Percentiles rank a stretch among this genome's conserved stretches.
Conservation (phyloP, 1,140 invertebrate genomes). For the Apis laboriosa region DNA sequence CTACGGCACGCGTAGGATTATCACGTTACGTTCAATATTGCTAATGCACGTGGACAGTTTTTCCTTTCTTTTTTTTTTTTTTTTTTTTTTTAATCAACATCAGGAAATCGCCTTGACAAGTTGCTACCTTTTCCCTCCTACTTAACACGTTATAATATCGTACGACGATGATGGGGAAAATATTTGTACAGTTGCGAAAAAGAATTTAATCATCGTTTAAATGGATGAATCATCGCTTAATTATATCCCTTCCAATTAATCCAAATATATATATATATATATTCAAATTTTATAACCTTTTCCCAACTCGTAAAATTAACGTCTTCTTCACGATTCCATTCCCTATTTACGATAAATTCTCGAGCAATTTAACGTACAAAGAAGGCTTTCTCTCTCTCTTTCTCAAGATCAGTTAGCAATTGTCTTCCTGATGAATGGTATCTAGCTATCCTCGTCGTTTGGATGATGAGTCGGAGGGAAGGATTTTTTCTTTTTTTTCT, state of each 20-base stretch:
- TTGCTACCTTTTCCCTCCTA: neutral
- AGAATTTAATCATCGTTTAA: too few relatives aligned
- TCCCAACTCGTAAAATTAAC: too few relatives aligned
- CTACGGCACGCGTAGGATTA: constrained; percentile 24
- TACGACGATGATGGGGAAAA: neutral
- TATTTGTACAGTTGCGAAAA: neutral
- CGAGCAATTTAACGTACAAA: too few relatives aligned
- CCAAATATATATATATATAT: neutral
- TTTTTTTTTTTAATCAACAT: constrained; percentile 32
- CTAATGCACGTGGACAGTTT: constrained; percentile 26
- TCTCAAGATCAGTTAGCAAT: neutral
- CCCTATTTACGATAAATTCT: too few relatives aligned
- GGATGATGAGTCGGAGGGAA: neutral
- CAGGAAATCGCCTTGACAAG: neutral
- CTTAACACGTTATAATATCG: neutral
- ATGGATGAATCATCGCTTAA: too few relatives aligned
- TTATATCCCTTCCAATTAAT: neutral
- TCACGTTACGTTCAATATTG: constrained; percentile 26
- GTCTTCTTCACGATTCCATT: too few relatives aligned
- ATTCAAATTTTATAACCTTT: constrained; percentile 5
- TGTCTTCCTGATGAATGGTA: neutral
- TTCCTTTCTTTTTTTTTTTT: too few relatives aligned
- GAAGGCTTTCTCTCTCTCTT: fast-evolving
- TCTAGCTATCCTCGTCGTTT: neutral
- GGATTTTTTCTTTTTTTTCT: neutral